Conservation (phyloP, 2,797 vertebrate species). For the Takifugu rubripes region DNA sequence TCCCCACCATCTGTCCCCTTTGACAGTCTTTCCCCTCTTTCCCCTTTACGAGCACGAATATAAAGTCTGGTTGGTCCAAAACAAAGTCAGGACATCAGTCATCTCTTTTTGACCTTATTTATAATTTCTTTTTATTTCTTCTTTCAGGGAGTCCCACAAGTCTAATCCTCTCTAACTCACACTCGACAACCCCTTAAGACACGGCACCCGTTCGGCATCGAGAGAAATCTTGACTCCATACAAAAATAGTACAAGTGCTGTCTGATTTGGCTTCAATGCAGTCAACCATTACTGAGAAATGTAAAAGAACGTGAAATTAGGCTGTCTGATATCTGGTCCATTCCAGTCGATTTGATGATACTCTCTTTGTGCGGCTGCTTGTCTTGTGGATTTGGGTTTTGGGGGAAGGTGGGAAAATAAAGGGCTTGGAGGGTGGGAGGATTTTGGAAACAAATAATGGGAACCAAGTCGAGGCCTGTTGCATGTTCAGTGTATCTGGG, state of each 20-base stretch:
- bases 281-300: constrained; percentile 28
- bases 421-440: constrained; percentile 33
- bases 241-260: constrained; percentile 30
- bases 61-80: constrained; percentile 58
- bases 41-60: constrained; percentile 19
- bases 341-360: constrained; percentile 68
- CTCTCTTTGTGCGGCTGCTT: constrained; percentile 78
- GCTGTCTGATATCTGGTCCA: constrained; percentile 42
- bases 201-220: constrained; percentile 76
- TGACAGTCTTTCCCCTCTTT: constrained; percentile 31
- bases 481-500: constrained; percentile 55
- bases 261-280: constrained; percentile 44
- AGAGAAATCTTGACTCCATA: constrained; percentile 71
- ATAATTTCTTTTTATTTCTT: constrained; percentile 68
- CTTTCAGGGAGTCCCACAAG: constrained; percentile 71
- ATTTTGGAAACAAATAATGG: constrained; percentile 38
- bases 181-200: constrained; percentile 61
- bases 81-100: constrained; percentile 41
- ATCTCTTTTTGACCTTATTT: constrained; percentile 62
- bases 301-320: constrained; percentile 13
- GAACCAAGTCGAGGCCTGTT: constrained; percentile 50
- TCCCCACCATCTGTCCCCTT: constrained; percentile 54
- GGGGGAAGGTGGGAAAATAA: constrained; percentile 19
- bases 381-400: constrained; percentile 66
- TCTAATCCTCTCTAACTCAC: constrained; percentile 60